Evolutionary conservation across 1,140 invertebrate species (phyloP), one percentile per base, ranked within the genome.

Genomic region (Ladona fulva): DNA sequence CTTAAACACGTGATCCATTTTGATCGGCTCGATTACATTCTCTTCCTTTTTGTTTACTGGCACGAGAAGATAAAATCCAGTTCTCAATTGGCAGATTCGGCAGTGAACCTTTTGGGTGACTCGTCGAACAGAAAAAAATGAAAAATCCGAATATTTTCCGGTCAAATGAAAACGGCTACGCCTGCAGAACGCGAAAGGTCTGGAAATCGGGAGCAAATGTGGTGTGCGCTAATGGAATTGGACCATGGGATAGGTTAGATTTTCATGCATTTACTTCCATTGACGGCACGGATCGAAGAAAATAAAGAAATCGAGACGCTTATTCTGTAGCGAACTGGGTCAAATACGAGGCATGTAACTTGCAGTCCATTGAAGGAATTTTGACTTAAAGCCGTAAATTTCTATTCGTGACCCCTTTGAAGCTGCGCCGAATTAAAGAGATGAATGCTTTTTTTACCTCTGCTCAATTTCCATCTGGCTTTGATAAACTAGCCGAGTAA

Each of bases 341-440:
- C 52, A 66, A 66, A 66, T 66, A 66, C 52, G n/a, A 66, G 52
- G 52, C 52, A 66, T 66, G 52, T 66, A 66, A 66, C 52, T 16
- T 66, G 1, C 52, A 66, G 52, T 22, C 52, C n/a, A 66, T 66
- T 66, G 52, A 66, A 12, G 52, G 52, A 66, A 66, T 66, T 66
- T 66, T 66, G 52, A 66, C 52, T 66, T 12, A 12, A 12, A 12
- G 52, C 52, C 52, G n/a, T 66, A 66, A 66, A 66, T 66, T 66
- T 66, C 52, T 3, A 66, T 12, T 66, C 52, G n/a, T 22, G 14
- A 66, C 52, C 29, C 29, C 29, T 37, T 37, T 37, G n/a, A 66
- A 22, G 14, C 52, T 3, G 3, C 14, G 52, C 12, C 14, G 52
- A 66, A 66, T 66, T 66, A 66, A 66, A 66, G 52, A 3, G n/a